A percentile compares a stretch with the other conserved stretches of the same genome.
These are phyloP conservation scores for Adela reaumurella DNA, from an alignment of 2,888 invertebrate genomes.

Conservation along the genomic window DNA sequence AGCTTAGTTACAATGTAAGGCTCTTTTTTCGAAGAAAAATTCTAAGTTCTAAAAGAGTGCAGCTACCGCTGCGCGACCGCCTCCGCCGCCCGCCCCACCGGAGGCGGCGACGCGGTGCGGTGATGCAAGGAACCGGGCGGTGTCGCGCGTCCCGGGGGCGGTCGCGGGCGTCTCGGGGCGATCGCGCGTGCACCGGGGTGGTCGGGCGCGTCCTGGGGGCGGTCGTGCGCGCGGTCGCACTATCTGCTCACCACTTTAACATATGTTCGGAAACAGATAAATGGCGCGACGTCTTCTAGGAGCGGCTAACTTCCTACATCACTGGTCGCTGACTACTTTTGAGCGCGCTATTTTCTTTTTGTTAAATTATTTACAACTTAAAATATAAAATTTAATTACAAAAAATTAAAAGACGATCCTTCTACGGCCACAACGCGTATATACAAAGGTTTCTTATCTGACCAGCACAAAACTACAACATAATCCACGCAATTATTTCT, in stretches of 20 bases:
- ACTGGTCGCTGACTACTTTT: background rate
- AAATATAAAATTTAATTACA: too few species aligned
- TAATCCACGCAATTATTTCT: too few species aligned
- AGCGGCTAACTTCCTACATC: background rate
- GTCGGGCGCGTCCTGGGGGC: too few species aligned
- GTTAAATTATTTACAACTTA: background rate
- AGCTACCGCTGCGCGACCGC: background rate
- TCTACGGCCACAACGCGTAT: too few species aligned
- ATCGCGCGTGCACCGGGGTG: too few species aligned
- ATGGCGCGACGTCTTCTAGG: background rate
- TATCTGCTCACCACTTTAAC: background rate
- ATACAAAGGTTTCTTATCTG: too few species aligned
- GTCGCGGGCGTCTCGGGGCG: too few species aligned
- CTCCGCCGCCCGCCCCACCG: background rate
- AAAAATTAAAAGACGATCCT: too few species aligned
- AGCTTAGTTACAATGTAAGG: slow-evolving; percentile 38
- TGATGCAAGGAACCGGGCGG: too few species aligned
- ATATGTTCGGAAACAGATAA: background rate
- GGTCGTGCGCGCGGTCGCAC: background rate
- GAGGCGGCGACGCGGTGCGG: too few species aligned
- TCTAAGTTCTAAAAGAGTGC: background rate
- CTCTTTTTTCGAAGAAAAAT: slow-evolving; percentile 5
- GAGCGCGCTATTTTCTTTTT: background rate
- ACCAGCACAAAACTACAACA: too few species aligned
- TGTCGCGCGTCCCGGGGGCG: too few species aligned